Conservation (phyloP, 30 jellyfish, hydroid and myxozoan species). For the Aurelia aurita region DNA sequence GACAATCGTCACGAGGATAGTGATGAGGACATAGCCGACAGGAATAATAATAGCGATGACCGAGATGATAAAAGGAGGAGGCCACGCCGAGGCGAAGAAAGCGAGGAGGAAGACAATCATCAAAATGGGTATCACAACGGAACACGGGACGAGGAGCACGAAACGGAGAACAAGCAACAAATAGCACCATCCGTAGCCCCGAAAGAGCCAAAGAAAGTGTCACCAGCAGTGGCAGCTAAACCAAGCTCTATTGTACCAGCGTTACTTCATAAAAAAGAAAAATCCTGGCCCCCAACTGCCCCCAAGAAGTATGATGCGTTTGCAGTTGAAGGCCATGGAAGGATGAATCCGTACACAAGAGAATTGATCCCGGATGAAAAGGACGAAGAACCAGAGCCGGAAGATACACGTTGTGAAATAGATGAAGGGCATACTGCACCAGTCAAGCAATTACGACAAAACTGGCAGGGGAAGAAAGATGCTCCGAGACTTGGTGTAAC, state of each 20-base stretch:
- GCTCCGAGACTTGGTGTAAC: slow-evolving; percentile 79
- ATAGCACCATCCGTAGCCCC: neutral
- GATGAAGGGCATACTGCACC: slow-evolving; percentile 87
- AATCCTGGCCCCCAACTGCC: slow-evolving; percentile 76
- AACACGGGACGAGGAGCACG: neutral
- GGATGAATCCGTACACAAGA: slow-evolving; percentile 79
- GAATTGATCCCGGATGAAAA: slow-evolving; percentile 74
- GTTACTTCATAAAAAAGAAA: slow-evolving; percentile 40
- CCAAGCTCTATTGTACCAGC: slow-evolving; percentile 51
- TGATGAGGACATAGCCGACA: slow-evolving; percentile 11
- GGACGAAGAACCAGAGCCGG: slow-evolving; percentile 51
- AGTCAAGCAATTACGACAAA: slow-evolving; percentile 68
- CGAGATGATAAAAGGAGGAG: slow-evolving; percentile 1
- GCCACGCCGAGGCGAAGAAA: neutral
- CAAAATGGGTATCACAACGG: slow-evolving; percentile 18
- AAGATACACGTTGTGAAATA: slow-evolving; percentile 72
- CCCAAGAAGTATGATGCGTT: slow-evolving; percentile 90
- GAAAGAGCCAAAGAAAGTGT: slow-evolving; percentile 24
- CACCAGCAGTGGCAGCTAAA: slow-evolving; percentile 4
- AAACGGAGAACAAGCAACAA: neutral
- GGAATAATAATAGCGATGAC: slow-evolving; percentile 18
- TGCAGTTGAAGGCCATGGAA: slow-evolving; percentile 95
- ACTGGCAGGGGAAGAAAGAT: slow-evolving; percentile 63
- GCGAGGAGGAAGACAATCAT: slow-evolving; percentile 44
- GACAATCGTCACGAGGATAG: neutral